These are phyloP conservation scores for Styela clava DNA, from an alignment of 23 tunicate genomes.

Conservation along the genomic window DNA sequence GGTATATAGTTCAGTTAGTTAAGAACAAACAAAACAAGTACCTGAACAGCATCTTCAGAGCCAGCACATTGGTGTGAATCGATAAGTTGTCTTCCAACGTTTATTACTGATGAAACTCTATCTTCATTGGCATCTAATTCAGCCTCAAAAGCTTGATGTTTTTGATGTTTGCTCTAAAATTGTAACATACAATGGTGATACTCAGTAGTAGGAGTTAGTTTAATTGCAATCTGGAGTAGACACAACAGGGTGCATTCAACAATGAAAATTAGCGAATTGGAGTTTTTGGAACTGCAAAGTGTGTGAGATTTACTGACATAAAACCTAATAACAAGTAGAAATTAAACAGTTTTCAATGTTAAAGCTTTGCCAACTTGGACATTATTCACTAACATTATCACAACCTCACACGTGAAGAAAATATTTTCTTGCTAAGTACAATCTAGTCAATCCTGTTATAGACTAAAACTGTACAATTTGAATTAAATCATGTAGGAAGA, in stretches of 20 bases:
- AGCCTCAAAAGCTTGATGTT: conserved; percentile 89
- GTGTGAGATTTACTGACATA: too few relatives aligned
- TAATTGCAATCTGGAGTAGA: background rate
- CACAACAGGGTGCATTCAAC: background rate
- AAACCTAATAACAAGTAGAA: too few relatives aligned
- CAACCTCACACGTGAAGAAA: too few relatives aligned
- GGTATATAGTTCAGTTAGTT: background rate
- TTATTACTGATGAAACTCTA: conserved; percentile 51
- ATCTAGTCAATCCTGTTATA: too few relatives aligned
- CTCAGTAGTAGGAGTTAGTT: background rate
- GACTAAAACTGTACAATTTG: too few relatives aligned
- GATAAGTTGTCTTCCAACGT: conserved; percentile 75
- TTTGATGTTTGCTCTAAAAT: conserved; percentile 84
- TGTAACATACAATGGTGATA: background rate
- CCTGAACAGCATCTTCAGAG: conserved; percentile 90
- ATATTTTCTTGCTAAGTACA: too few relatives aligned
- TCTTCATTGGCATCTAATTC: conserved; percentile 92
- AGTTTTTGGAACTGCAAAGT: too few relatives aligned
- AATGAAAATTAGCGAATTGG: too few relatives aligned
- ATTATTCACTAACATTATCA: too few relatives aligned
- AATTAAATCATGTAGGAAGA: too few relatives aligned
- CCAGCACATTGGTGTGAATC: conserved; percentile 78
- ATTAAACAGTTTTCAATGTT: too few relatives aligned
- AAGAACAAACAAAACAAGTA: conserved; percentile 15
- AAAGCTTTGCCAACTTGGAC: too few relatives aligned